These are phyloP conservation scores for Xestia xanthographa DNA, from an alignment of 2,888 invertebrate species.

Conservation along the genomic window DNA sequence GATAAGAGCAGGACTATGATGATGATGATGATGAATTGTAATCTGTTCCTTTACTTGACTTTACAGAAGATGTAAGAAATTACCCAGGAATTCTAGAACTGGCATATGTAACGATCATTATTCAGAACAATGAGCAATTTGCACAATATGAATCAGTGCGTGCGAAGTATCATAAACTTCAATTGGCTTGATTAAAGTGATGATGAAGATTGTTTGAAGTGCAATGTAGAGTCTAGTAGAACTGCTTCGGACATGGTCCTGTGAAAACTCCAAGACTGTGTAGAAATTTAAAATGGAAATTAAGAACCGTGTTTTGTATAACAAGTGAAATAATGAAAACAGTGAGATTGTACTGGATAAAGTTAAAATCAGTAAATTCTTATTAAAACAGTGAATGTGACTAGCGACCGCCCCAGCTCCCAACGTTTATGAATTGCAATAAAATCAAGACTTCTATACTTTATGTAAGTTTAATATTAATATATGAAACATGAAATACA, in stretches of 20 bases:
- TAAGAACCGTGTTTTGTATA: neutral
- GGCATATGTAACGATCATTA: neutral
- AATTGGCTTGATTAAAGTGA: slow-evolving; percentile 44
- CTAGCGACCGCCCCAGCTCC: neutral
- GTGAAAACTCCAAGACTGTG: neutral
- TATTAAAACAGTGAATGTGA: neutral
- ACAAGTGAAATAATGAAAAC: neutral
- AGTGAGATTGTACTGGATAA: neutral
- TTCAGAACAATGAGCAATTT: slow-evolving; percentile 39
- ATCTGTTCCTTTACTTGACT: neutral
- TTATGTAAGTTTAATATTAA: neutral
- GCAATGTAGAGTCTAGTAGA: slow-evolving; percentile 26
- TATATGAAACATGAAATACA: neutral
- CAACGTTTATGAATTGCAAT: neutral
- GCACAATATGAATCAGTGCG: slow-evolving; percentile 43
- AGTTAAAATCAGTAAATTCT: neutral
- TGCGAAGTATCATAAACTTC: slow-evolving; percentile 36
- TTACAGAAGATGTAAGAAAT: neutral
- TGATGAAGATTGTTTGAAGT: slow-evolving; percentile 8
- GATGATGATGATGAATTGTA: neutral
- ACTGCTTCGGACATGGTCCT: neutral
- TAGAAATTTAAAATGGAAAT: neutral
- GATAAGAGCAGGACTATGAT: too few relatives aligned
- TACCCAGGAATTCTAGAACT: neutral
- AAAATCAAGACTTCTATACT: neutral